Conservation (phyloP, 2,888 invertebrate genomes). For the Polymixis lichenea region DNA sequence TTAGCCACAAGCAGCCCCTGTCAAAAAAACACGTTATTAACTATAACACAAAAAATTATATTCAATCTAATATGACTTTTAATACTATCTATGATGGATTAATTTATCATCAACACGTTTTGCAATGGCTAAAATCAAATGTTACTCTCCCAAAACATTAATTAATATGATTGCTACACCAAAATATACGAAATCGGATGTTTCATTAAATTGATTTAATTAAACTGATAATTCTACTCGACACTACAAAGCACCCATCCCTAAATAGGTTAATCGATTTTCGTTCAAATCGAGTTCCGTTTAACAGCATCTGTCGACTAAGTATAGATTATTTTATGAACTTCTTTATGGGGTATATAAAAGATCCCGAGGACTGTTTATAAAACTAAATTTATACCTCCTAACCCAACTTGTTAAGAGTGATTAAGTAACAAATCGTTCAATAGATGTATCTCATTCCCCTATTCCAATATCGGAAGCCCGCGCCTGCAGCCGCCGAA, state of each 20-base stretch:
- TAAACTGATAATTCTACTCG: slow-evolving; percentile 45
- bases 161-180: slow-evolving; percentile 22
- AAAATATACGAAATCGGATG: slow-evolving; percentile 36
- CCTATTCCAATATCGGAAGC: slow-evolving; percentile 61
- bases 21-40: too few relatives aligned
- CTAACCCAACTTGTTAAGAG: slow-evolving; percentile 67
- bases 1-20: too few relatives aligned
- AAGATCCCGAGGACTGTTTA: slow-evolving; percentile 66
- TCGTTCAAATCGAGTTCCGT: slow-evolving; percentile 57
- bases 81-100: not conserved
- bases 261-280: slow-evolving; percentile 64
- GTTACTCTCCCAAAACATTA: slow-evolving; percentile 3
- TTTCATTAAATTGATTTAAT: slow-evolving; percentile 46
- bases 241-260: slow-evolving; percentile 49
- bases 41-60: not conserved
- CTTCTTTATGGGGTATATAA: slow-evolving; percentile 76
- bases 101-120: not conserved
- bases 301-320: slow-evolving; percentile 69
- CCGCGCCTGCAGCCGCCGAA: slow-evolving; percentile 40
- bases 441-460: slow-evolving; percentile 62
- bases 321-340: slow-evolving; percentile 69
- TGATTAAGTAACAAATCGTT: slow-evolving; percentile 66
- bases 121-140: slow-evolving; percentile 3
- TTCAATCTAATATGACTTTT: not conserved
- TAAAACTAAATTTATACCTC: slow-evolving; percentile 79